Evolutionary conservation across 2,113 vertebrate genomes (phyloP).

Genomic region (Burhinus bistriatus): DNA sequence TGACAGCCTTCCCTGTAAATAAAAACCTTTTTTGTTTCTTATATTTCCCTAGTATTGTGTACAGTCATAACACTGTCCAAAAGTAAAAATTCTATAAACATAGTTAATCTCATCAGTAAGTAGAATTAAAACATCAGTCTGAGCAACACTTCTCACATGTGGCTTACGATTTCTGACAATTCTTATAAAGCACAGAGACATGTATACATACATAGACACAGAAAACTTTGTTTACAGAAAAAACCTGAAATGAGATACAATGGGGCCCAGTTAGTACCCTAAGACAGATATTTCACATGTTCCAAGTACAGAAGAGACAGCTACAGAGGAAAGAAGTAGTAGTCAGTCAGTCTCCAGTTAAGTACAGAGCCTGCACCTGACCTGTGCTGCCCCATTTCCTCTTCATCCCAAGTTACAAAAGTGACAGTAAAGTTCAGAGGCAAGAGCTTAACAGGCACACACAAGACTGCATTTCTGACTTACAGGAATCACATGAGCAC

Average conservation of each 20-base stretch:
- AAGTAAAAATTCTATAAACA: not conserved
- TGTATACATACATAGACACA: not conserved
- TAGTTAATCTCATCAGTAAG: not conserved
- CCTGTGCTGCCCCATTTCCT: not conserved
- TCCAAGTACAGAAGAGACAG: not conserved
- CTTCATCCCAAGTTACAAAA: not conserved
- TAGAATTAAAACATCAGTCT: not conserved
- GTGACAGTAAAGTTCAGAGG: not conserved
- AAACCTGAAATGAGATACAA: not conserved
- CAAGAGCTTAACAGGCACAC: not conserved
- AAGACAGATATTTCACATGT: not conserved
- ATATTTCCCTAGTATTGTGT: not conserved
- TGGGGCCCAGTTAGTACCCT: not conserved
- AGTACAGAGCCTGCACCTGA: not conserved
- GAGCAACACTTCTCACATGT: not conserved
- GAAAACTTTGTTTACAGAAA: not conserved
- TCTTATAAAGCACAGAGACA: not conserved
- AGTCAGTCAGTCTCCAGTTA: not conserved
- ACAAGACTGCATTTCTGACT: not conserved
- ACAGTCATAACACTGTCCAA: not conserved
- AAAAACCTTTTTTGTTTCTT: not conserved
- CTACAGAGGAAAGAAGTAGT: not conserved
- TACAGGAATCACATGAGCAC: not conserved
- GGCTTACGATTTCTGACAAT: not conserved
- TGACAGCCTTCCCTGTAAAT: not conserved